Evolutionary conservation across 92 coral and sea anemone genomes (phyloP).

Genomic region (Porites rus): DNA sequence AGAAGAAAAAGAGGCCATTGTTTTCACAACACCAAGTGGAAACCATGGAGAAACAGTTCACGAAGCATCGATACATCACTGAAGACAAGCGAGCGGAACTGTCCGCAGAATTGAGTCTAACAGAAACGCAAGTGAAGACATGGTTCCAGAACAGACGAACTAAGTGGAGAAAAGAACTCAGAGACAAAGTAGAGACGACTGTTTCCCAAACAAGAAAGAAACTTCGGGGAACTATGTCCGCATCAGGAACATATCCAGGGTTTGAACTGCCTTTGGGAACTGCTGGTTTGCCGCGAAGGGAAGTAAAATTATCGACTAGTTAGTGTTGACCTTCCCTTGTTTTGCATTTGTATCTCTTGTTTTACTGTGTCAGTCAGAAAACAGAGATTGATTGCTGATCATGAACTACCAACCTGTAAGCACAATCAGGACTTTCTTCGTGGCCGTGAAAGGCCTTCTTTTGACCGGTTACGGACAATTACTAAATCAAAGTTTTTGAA

Average conservation of each 20-base stretch:
- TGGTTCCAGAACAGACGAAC: constrained; percentile 76
- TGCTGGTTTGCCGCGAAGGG: too few species aligned
- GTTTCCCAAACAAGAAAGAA: constrained; percentile 12
- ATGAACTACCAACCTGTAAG: too few species aligned
- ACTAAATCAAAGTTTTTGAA: too few species aligned
- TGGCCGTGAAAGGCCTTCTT: too few species aligned
- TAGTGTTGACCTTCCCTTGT: too few species aligned
- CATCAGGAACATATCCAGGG: not conserved
- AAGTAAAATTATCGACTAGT: too few species aligned
- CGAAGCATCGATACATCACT: constrained; percentile 24
- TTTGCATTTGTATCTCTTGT: too few species aligned
- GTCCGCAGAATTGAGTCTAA: constrained; percentile 51
- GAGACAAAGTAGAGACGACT: constrained; percentile 18
- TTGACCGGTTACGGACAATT: too few species aligned
- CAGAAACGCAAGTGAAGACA: constrained; percentile 72
- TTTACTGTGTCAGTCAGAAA: too few species aligned
- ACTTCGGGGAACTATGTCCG: constrained; percentile 5
- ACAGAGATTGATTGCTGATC: too few species aligned
- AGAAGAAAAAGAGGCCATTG: constrained; percentile 52
- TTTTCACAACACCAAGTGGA: constrained; percentile 50
- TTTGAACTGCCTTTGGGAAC: not conserved
- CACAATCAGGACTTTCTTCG: too few species aligned
- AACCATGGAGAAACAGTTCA: constrained; percentile 44
- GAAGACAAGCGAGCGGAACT: constrained; percentile 58
- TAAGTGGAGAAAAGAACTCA: constrained; percentile 59